These are phyloP conservation scores for Dendrolimus punctatus DNA, from an alignment of 1,140 invertebrate species.

Conservation along the genomic window DNA sequence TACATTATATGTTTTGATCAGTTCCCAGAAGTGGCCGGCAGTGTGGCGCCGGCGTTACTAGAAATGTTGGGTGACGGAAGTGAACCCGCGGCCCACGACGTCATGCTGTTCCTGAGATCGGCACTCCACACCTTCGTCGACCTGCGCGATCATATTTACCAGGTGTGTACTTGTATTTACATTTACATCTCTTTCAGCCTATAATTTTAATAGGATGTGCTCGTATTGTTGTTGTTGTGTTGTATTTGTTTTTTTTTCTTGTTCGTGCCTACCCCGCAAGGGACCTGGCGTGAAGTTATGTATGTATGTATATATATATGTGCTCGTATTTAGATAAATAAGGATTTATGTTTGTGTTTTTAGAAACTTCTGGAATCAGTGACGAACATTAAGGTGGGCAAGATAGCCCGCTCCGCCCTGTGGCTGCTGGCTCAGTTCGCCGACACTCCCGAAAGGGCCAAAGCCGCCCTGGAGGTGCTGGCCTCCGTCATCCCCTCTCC, in stretches of 20 bases:
- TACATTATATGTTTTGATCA: conserved; percentile 21
- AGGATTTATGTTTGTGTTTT: conserved; percentile 7
- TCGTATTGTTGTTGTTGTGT: too few species aligned
- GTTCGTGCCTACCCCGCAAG: too few species aligned
- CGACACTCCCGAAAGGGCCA: conserved; percentile 82
- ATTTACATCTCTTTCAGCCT: neutral
- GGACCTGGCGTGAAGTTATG: too few species aligned
- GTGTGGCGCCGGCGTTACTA: conserved; percentile 95
- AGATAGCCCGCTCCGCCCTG: conserved; percentile 94
- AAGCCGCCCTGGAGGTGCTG: conserved; percentile 84
- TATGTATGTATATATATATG: too few species aligned
- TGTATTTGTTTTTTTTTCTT: too few species aligned
- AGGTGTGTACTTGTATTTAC: conserved; percentile 18
- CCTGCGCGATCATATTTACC: conserved; percentile 76
- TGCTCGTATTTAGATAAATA: too few species aligned
- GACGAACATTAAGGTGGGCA: conserved; percentile 85
- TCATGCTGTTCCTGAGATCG: conserved; percentile 95
- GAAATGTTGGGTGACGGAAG: conserved; percentile 97
- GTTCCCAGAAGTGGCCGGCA: conserved; percentile 96
- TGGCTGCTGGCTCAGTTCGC: conserved; percentile 99
- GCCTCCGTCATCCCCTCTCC: conserved; percentile 85
- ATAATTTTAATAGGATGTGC: neutral
- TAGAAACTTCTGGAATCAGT: conserved; percentile 87
- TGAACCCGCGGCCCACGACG: conserved; percentile 94
- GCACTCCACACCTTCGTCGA: conserved; percentile 94